These are phyloP conservation scores for Aspidapion aeneum DNA, from an alignment of 2,888 invertebrate species.

Conservation along the genomic window DNA sequence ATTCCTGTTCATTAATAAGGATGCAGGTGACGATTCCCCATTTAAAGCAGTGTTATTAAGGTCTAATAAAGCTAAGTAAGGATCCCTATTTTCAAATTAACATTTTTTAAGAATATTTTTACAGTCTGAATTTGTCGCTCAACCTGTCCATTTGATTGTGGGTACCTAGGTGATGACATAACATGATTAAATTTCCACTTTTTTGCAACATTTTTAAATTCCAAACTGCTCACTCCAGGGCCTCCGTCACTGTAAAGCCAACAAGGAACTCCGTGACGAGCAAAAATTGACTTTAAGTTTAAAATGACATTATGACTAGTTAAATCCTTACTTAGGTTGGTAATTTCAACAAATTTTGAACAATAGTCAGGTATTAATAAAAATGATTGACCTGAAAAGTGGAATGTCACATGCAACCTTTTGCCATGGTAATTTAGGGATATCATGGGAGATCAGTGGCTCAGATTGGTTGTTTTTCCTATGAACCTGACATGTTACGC, in stretches of 20 bases:
- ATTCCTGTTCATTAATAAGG: no score
- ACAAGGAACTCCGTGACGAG: background rate
- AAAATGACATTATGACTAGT: constrained; percentile 17
- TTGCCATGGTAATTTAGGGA: constrained; percentile 11
- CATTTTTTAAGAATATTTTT: background rate
- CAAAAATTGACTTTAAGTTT: constrained; percentile 20
- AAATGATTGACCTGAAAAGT: background rate
- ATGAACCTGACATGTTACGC: background rate
- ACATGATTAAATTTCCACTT: background rate
- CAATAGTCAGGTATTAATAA: constrained; percentile 17
- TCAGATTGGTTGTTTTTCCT: constrained; percentile 23
- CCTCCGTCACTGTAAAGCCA: constrained; percentile 24
- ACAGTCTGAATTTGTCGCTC: background rate
- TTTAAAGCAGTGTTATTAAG: no score
- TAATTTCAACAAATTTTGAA: constrained; percentile 21
- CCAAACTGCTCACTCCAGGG: no score
- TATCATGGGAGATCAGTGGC: constrained; percentile 19
- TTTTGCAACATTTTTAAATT: constrained; percentile 8
- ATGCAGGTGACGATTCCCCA: no score
- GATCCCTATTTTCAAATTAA: background rate
- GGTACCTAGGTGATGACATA: background rate
- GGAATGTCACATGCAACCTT: background rate
- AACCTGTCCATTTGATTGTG: background rate
- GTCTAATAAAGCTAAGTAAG: background rate
- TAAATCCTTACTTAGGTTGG: constrained; percentile 10